Base-by-base conservation (phyloP, 2,797 vertebrate genomes). In the Tamandua tetradactyla region DNA sequence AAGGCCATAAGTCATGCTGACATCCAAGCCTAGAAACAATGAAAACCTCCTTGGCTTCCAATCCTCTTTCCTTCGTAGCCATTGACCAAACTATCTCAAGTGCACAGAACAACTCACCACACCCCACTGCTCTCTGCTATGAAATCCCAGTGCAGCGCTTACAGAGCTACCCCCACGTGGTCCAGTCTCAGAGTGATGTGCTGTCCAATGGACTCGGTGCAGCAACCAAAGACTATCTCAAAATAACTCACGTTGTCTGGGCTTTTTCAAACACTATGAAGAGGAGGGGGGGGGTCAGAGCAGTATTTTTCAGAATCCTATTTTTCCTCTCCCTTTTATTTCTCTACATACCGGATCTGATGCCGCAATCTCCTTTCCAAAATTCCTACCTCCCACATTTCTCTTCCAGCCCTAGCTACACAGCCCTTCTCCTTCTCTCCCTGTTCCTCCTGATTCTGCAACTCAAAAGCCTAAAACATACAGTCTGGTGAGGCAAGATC, bases 1-100 rank as follows among this genome's bases (percentile, higher is more conserved):
- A 52, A 74, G 87, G 94, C 91, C 79, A 44, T 72, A 92, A 81
- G 86, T 94, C 94, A 94, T 1, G 0, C 55, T 82, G 90, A 75
- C 76, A 84, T 82, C 83, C 20, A 83, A 68, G 17, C 40, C 86
- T 80, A 87, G 91, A 94, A 91, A 76, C 87, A 82, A 95, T 14
- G 78, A 86, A 57, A 42, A 68, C 61, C 42, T 76, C 42, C 68
- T 81, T 95, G 93, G 91, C 78, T 88, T 86, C 68, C 6, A 12
- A 14, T 52, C 32, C 27, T 69, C 57, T 86, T 55, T n/a, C 55
- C 64, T 20, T 89, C 87, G 17, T 17, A 84, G 76, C 61, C 71
- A 1, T 78, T 69, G 74, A 71, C 57, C 95, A 37, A 32, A 18
- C 35, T 2, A 8, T n/a, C 87, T 94, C 62, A 47, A n/a, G 62